Percentiles rank a stretch among this genome's conserved stretches.
Conservation (phyloP, 2,888 invertebrate genomes). For the Oligia latruncula region DNA sequence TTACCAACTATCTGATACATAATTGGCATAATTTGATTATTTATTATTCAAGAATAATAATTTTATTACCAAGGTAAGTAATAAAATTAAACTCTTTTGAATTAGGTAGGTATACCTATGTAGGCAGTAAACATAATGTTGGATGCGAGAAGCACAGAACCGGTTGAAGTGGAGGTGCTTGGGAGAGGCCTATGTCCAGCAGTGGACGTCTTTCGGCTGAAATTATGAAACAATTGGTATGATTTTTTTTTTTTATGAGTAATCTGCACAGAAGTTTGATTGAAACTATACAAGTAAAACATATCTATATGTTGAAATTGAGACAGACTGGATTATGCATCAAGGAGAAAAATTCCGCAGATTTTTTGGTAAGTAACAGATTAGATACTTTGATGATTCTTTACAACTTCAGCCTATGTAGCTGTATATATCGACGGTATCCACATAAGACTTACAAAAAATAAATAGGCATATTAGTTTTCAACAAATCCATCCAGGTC, state of each 20-base stretch:
- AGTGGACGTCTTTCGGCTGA: too few relatives aligned
- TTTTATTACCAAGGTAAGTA: too few relatives aligned
- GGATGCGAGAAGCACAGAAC: too few relatives aligned
- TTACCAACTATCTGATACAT: background rate
- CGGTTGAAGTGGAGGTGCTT: too few relatives aligned
- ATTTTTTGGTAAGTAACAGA: background rate
- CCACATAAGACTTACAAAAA: background rate
- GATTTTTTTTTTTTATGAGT: background rate
- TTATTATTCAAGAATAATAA: background rate
- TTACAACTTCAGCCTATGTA: background rate
- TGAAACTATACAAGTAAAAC: background rate
- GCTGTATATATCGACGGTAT: background rate
- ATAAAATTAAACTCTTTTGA: background rate
- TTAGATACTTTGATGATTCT: background rate
- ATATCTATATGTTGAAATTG: too few relatives aligned
- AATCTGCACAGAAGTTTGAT: background rate
- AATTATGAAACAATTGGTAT: background rate
- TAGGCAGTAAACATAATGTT: background rate
- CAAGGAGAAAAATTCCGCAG: background rate
- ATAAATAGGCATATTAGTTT: constrained; percentile 4
- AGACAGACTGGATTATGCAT: too few relatives aligned
- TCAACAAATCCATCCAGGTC: constrained; percentile 17
- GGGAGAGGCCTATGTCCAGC: too few relatives aligned
- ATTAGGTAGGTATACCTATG: background rate
- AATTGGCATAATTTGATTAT: constrained; percentile 2